Evolutionary conservation across 64 coral and sea anemone genomes (phyloP).

Genomic region (Dendronephthya gigantea): DNA sequence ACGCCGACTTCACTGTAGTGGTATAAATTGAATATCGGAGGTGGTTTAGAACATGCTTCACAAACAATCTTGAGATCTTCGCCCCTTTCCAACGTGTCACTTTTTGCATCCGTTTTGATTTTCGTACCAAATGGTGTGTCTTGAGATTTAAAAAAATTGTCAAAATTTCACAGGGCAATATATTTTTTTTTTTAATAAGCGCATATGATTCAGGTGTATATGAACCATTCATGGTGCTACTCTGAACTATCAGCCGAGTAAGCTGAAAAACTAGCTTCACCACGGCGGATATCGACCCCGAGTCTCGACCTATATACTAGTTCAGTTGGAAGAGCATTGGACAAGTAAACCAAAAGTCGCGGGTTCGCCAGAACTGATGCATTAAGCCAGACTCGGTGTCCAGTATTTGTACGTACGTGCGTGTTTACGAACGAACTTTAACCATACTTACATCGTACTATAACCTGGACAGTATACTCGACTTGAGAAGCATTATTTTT

Average conservation of each 20-base stretch:
- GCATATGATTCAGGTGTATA: too few species aligned
- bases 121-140: not conserved
- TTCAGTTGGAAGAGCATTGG: not conserved
- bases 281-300: too few species aligned
- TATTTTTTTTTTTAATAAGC: too few species aligned
- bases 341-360: not conserved
- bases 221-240: too few species aligned
- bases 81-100: not conserved
- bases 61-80: constrained; percentile 12
- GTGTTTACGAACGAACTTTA: too few species aligned
- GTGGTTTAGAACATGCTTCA: not conserved
- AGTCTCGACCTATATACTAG: too few species aligned
- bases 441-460: not conserved
- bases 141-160: not conserved
- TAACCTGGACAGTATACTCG: constrained; percentile 5
- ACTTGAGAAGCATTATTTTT: constrained; percentile 1
- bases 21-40: not conserved
- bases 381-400: not conserved
- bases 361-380: not conserved
- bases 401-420: not conserved
- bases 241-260: too few species aligned
- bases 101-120: constrained; percentile 1
- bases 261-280: too few species aligned
- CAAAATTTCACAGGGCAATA: too few species aligned
- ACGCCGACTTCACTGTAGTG: not conserved